These are phyloP conservation scores for Gephyroberyx darwinii DNA, from an alignment of 2,797 vertebrate species.

Conservation along the genomic window DNA sequence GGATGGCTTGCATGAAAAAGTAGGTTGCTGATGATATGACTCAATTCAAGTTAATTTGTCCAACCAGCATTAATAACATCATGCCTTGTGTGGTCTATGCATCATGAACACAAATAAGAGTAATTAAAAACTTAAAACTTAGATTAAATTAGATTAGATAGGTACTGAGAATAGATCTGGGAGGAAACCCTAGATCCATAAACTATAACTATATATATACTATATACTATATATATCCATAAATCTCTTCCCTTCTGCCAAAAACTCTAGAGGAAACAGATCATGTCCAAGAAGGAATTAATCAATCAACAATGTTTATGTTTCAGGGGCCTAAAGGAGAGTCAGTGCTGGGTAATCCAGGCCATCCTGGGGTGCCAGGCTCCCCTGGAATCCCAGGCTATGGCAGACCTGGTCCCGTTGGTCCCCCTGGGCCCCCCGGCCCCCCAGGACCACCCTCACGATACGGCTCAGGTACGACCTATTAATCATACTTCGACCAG, in stretches of 20 bases:
- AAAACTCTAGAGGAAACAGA: neutral
- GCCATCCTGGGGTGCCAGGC: constrained; percentile 88
- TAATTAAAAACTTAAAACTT: too few species aligned
- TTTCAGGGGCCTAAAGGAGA: constrained; percentile 93
- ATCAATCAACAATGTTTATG: neutral
- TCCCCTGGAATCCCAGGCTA: constrained; percentile 88
- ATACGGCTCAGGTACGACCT: constrained; percentile 82
- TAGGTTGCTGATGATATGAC: too few species aligned
- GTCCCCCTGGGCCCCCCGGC: constrained; percentile 87
- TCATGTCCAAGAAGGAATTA: neutral
- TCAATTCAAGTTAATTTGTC: too few species aligned
- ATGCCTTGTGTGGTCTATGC: neutral
- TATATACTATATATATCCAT: too few species aligned
- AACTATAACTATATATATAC: too few species aligned
- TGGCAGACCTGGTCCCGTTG: constrained; percentile 86
- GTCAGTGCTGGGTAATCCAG: constrained; percentile 85
- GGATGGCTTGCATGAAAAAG: too few species aligned
- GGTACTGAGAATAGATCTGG: too few species aligned
- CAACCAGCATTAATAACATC: neutral
- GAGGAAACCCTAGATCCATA: too few species aligned
- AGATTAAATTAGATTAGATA: too few species aligned
- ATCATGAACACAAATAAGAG: too few species aligned
- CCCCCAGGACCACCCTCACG: constrained; percentile 80
- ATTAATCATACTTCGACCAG: neutral
- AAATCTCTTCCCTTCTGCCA: too few species aligned